Base-by-base conservation (phyloP, 2,113 vertebrate species). In the Eupsittula cactorum region DNA sequence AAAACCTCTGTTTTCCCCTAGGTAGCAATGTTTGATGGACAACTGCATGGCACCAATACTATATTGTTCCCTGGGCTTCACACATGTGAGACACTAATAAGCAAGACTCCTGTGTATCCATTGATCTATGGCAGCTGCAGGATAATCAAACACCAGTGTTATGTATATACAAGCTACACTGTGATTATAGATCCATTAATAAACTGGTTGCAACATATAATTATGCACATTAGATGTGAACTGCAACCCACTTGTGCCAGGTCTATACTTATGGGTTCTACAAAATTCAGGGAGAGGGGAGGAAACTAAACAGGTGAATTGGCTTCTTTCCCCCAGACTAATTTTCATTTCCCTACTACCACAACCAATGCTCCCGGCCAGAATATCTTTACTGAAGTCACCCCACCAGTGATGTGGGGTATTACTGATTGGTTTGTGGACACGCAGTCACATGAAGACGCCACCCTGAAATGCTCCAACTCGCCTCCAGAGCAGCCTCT, bases 141-240 rank as follows among this genome's bases (percentile, higher is more conserved):
- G 57, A 86, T 67, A 92, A 90, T 89, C 91, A 94, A 92, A 92
- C 88, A 63, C 35, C 64, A 16, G 28, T 73, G 79, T 84, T 96
- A 83, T 94, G 88, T 87, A 44, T 19, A 60, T 88, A 94, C 73
- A 82, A 91, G 91, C 80, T 71, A 80, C 76, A 39, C 90, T 76
- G 4, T 93, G 81, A 97, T 97, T 95, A 95, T 59, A 92, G 88
- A 93, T 91, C 80, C 83, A 96, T 91, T 91, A 91, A 94, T 96
- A 86, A 96, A 94, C 82, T 74, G 47, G 74, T 88, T 89, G 85
- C 91, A 96, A 94, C 93, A 89, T 86, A n/a, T 92, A 93, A 94
- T 96, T 96, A 90, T 78, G 82, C 53, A 73, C 80, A 96, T 88
- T 47, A 88, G 90, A 73, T 63, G 49, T 68, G 76, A 95, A 91